Evolutionary conservation across 2,113 vertebrate species (phyloP).

Genomic region (Oceanites oceanicus): DNA sequence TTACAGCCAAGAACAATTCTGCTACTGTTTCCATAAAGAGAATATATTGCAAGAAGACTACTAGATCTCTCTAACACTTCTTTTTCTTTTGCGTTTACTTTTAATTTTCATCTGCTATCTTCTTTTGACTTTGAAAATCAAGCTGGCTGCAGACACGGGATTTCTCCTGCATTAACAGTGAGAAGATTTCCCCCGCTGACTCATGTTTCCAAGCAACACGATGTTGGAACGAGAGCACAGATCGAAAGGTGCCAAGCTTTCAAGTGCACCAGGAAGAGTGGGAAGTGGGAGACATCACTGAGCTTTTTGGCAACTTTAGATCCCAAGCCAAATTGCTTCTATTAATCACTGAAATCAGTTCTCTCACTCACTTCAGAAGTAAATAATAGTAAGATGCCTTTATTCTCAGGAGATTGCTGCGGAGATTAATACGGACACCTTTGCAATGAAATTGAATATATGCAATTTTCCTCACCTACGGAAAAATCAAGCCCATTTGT

Average conservation of each 20-base stretch:
- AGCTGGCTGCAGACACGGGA: neutral
- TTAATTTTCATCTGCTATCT: neutral
- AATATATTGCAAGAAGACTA: neutral
- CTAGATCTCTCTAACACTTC: neutral
- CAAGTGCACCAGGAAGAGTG: neutral
- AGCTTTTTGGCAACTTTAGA: neutral
- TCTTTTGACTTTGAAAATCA: neutral
- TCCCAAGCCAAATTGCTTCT: neutral
- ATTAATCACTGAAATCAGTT: neutral
- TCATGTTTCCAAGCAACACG: constrained; percentile 39
- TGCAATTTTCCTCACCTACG: neutral
- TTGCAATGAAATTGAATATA: neutral
- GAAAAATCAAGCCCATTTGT: neutral
- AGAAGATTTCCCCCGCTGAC: neutral
- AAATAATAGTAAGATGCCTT: neutral
- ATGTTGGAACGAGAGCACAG: neutral
- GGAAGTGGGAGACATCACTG: neutral
- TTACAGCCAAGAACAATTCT: neutral
- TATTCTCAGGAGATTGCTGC: neutral
- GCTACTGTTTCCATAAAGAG: neutral
- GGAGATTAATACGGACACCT: neutral
- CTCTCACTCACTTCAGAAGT: neutral
- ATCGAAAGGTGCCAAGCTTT: neutral
- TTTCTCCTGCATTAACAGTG: neutral
- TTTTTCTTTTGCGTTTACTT: neutral